phyloP scores from a whole-genome alignment of 2,113 vertebrate genomes.

The Campylomormyrus tamandua region DNA sequence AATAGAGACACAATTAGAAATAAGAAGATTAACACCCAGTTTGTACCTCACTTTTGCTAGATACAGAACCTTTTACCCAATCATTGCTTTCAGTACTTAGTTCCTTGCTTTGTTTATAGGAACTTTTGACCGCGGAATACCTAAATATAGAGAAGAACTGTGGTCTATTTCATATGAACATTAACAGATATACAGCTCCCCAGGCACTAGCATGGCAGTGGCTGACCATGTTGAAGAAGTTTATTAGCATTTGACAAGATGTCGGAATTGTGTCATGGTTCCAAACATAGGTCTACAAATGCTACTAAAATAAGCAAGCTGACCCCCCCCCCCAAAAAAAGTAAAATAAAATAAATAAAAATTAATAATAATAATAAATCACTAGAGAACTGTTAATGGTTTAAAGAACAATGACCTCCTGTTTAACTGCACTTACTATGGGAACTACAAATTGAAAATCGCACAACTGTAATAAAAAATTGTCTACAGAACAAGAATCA shows the following conservation, averaged over 20 bases:
- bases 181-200: not conserved
- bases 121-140: conserved; percentile 38
- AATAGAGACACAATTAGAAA: not conserved
- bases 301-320: not conserved
- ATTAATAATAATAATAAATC: no score
- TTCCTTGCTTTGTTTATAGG: conserved; percentile 40
- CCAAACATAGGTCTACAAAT: not conserved
- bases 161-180: conserved; percentile 9
- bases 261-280: not conserved
- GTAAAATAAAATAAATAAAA: no score
- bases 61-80: not conserved
- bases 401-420: not conserved
- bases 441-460: not conserved
- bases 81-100: not conserved
- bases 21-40: not conserved
- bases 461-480: not conserved
- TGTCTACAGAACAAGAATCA: not conserved
- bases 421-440: not conserved
- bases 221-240: not conserved
- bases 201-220: not conserved
- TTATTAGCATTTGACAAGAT: not conserved
- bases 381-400: not conserved
- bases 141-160: conserved; percentile 29
- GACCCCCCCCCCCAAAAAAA: no score
- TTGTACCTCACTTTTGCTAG: not conserved